These are phyloP conservation scores for Channa striata DNA, from an alignment of 2,797 vertebrate genomes.

Conservation along the genomic window DNA sequence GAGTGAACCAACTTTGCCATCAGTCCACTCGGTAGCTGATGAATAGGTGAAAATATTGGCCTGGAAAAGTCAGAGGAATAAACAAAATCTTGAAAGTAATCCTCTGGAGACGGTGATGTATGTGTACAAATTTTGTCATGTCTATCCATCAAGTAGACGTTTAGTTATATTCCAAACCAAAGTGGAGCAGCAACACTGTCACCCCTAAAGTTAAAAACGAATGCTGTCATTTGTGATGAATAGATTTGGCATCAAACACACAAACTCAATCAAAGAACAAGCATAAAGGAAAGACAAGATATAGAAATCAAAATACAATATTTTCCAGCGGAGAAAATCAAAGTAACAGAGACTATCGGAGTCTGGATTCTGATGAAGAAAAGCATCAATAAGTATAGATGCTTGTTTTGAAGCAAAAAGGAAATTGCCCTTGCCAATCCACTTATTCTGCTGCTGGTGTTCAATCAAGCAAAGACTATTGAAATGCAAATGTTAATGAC, in stretches of 20 bases:
- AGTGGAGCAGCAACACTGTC: not conserved
- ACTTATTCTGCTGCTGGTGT: slow-evolving; percentile 64
- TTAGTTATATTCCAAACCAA: not conserved
- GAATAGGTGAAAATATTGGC: not conserved
- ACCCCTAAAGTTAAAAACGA: not conserved
- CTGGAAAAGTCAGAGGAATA: not conserved
- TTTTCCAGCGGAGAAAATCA: slow-evolving; percentile 28
- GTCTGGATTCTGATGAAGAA: slow-evolving; percentile 48
- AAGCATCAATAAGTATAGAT: slow-evolving; percentile 60
- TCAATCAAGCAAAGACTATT: slow-evolving; percentile 69
- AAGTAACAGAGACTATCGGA: slow-evolving; percentile 22
- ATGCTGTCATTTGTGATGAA: not conserved
- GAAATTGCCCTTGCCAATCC: slow-evolving; percentile 66
- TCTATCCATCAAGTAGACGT: not conserved
- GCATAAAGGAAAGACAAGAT: slow-evolving; percentile 21
- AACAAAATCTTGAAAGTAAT: not conserved
- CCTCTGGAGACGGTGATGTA: not conserved
- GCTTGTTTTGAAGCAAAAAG: slow-evolving; percentile 72
- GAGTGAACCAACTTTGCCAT: not conserved
- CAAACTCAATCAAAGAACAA: slow-evolving; percentile 14
- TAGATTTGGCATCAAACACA: not conserved
- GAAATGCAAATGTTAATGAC: slow-evolving; percentile 79
- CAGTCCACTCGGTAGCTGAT: not conserved
- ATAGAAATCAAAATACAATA: slow-evolving; percentile 10
- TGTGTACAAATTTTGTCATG: not conserved